Conservation (phyloP, 2,113 vertebrate species). For the Verasper variegatus region DNA sequence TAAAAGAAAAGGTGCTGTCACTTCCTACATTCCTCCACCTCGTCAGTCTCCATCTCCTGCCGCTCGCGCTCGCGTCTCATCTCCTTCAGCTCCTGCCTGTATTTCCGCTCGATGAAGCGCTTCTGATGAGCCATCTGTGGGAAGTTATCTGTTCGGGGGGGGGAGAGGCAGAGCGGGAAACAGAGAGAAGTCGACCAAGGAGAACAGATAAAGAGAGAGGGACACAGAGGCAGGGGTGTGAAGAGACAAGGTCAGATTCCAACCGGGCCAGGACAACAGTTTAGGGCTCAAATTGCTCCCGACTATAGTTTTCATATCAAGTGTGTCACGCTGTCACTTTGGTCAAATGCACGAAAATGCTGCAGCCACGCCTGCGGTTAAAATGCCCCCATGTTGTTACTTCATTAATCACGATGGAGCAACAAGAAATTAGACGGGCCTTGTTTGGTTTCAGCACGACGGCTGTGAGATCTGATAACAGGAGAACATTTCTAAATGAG, state of each 20-base stretch:
- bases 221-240: constrained; percentile 19
- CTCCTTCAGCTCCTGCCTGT: constrained; percentile 99
- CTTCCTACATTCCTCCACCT: constrained; percentile 89
- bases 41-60: constrained; percentile 92
- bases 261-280: constrained; percentile 39
- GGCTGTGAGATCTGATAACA: not conserved
- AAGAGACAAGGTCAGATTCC: constrained; percentile 62
- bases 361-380: constrained; percentile 7
- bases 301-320: constrained; percentile 13
- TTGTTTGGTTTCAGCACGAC: not conserved
- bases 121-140: constrained; percentile 99
- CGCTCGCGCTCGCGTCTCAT: constrained; percentile 97
- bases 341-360: constrained; percentile 41
- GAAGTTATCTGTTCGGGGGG: constrained; percentile 92
- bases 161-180: constrained; percentile 36
- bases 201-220: constrained; percentile 46
- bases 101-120: constrained; percentile 99
- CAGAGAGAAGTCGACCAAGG: constrained; percentile 5
- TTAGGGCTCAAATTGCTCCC: constrained; percentile 32
- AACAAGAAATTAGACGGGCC: not conserved
- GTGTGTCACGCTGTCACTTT: constrained; percentile 31
- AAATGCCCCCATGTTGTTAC: constrained; percentile 24
- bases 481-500: not conserved
- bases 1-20: constrained; percentile 65
- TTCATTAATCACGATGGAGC: constrained; percentile 53